Conservation (phyloP, 2,797 vertebrate species). For the Leptoclinus maculatus region DNA sequence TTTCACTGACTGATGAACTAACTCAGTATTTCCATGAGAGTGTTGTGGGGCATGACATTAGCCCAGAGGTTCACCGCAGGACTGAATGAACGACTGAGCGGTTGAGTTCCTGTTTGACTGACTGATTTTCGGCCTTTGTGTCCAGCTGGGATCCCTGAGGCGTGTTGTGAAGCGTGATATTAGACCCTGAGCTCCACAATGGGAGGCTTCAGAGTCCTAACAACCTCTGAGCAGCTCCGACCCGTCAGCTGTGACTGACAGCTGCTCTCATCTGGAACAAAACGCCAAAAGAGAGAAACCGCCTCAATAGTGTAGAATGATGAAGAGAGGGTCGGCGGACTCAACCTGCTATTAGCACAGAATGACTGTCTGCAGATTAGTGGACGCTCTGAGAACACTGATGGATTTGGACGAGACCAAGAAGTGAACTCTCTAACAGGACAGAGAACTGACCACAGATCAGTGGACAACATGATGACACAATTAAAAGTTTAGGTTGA, state of each 20-base stretch:
- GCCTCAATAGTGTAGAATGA: slow-evolving; percentile 21
- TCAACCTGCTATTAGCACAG: slow-evolving; percentile 33
- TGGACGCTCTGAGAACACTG: slow-evolving; percentile 11
- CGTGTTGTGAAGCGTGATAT: slow-evolving; percentile 70
- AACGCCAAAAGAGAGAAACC: slow-evolving; percentile 27
- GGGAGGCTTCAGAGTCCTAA: slow-evolving; percentile 51
- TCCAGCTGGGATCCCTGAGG: slow-evolving; percentile 40
- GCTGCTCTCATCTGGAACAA: slow-evolving; percentile 62
- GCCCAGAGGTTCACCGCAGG: slow-evolving; percentile 45
- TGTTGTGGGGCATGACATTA: slow-evolving; percentile 49
- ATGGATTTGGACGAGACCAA: slow-evolving; percentile 15
- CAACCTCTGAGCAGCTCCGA: slow-evolving; percentile 53
- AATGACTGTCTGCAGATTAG: slow-evolving; percentile 23
- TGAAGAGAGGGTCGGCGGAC: slow-evolving; percentile 12
- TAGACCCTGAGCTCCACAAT: slow-evolving; percentile 53
- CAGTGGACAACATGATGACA: neutral
- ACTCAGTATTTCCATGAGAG: slow-evolving; percentile 20
- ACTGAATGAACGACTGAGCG: slow-evolving; percentile 26
- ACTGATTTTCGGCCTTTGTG: slow-evolving; percentile 48
- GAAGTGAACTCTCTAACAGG: slow-evolving; percentile 7
- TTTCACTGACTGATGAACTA: slow-evolving; percentile 39
- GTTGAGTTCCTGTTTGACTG: slow-evolving; percentile 45
- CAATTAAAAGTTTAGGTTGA: neutral
- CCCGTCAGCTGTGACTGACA: slow-evolving; percentile 56
- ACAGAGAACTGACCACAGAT: slow-evolving; percentile 13